Evolutionary conservation across 2,797 vertebrate species (phyloP).

Genomic region (Smutsia gigantea): DNA sequence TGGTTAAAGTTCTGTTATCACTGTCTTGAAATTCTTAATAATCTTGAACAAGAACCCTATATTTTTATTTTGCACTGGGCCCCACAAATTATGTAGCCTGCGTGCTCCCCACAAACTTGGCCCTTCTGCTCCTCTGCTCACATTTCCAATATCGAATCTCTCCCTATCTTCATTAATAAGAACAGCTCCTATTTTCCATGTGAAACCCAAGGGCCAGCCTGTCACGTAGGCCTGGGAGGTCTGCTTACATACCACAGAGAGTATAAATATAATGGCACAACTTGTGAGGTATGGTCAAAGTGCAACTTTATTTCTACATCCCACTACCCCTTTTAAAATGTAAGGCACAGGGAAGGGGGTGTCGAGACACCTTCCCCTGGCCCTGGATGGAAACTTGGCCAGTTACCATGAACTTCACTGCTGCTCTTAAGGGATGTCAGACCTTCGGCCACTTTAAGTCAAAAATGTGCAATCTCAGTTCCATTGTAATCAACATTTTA

Average conservation of each 20-base stretch:
- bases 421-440: not conserved
- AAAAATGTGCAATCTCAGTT: not conserved
- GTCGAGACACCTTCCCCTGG: not conserved
- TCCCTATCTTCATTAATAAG: not conserved
- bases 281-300: not conserved
- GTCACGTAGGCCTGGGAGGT: not conserved
- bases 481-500: not conserved
- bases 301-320: not conserved
- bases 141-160: not conserved
- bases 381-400: not conserved
- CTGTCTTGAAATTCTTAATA: not conserved
- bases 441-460: not conserved
- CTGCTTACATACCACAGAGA: not conserved
- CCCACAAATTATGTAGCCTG: not conserved
- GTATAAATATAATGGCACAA: not conserved
- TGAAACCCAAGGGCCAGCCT: not conserved
- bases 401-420: not conserved
- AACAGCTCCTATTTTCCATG: not conserved
- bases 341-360: not conserved
- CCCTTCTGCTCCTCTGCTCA: not conserved
- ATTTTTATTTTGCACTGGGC: not conserved
- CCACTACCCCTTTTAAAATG: not conserved
- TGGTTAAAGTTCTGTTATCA: not conserved
- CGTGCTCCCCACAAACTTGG: not conserved
- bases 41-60: not conserved